Evolutionary conservation across 2,888 invertebrate species (phyloP), one percentile per base, ranked within the genome.

Genomic region (Troides oblongomaculatus): DNA sequence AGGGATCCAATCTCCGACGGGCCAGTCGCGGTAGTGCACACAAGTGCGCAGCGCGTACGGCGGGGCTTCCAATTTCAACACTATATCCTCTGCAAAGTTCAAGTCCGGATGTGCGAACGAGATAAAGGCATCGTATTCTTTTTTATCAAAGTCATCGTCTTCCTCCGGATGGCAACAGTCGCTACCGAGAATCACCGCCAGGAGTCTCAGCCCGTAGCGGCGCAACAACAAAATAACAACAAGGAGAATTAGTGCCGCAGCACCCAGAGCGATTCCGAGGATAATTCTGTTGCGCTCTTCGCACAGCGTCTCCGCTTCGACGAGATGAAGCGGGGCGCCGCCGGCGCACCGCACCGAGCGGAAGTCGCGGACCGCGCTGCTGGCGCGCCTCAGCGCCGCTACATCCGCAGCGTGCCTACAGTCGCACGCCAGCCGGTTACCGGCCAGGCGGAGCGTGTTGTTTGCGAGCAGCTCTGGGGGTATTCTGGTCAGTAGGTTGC

Each of bases 71-170:
- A 97, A 85, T n/a, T 93, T 93, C 0, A 95, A 93, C n/a, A 96
- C 90, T 50, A 97, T 81, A 68, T 94, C 90, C 30, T 95, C 93
- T 0, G 93, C 87, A 77, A 96, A 95, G 3, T 94, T 93, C 76
- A 95, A 95, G 80, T 97, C 97, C 79, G 94, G 93, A 78, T 96
- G 95, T 0, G 96, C 95, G 81, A 95, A 97, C 73, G 97, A 96
- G 66, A 97, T 92, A 82, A 97, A 97, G 0, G 96, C 96, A 82
- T 97, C 97, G 82, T 95, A 97, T n/a, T 46, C 56, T 18, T 76
- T 76, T 75, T 76, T 78, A 1, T 79, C 73, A 74, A 39, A 10
- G 39, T 78, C 79, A 1, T 72, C 39, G 5, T 74, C 71, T 7
- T 76, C 76, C 3, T 76, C 77, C 0, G 72, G 64, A 10, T 72